A percentile compares a stretch with the other conserved stretches of the same genome.
Conservation (phyloP, 2,113 vertebrate genomes). For the Erythrolamprus reginae region DNA sequence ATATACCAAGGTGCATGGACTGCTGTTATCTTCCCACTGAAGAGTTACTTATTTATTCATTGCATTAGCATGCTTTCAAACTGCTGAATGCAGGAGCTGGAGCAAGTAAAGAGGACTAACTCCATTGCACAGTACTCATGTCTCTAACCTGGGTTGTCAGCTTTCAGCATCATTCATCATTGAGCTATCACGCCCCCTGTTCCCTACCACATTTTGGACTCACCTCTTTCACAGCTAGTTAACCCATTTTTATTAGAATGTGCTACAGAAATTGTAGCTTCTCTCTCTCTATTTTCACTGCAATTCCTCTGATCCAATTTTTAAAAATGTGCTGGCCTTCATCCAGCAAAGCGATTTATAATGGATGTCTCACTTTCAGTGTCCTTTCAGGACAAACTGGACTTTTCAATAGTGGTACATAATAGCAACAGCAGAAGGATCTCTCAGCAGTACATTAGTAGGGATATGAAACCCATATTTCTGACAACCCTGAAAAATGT, state of each 20-base stretch:
- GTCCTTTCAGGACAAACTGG: background rate
- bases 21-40: background rate
- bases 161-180: background rate
- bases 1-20: background rate
- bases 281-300: background rate
- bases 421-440: background rate
- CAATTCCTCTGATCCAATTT: background rate
- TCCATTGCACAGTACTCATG: background rate
- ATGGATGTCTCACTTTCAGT: background rate
- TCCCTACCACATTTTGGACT: background rate
- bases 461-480: background rate
- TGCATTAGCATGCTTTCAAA: background rate
- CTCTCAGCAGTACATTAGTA: background rate
- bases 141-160: background rate
- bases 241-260: background rate
- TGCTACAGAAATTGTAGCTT: background rate
- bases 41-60: background rate
- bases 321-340: background rate
- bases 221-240: background rate
- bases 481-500: background rate
- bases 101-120: background rate
- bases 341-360: background rate
- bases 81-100: background rate
- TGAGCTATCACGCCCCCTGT: background rate
- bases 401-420: background rate